Percentiles rank a stretch among this genome's conserved stretches.
Evolutionary conservation across 2,797 vertebrate species (phyloP).

Genomic region (Alosa sapidissima): DNA sequence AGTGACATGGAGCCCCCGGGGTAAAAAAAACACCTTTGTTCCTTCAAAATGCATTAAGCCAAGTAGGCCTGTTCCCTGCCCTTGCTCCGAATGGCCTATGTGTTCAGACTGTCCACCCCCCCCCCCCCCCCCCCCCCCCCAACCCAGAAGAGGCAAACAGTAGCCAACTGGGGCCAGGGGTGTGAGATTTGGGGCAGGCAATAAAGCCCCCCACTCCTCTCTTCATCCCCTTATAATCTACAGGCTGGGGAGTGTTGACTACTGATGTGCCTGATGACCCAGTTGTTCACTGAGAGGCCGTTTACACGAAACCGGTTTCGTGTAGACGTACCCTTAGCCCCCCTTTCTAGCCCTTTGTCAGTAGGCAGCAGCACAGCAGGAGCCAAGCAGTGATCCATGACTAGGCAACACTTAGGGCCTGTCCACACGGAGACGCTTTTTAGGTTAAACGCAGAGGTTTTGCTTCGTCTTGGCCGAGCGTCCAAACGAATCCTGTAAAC

Average conservation of each 20-base stretch:
- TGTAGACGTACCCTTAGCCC: too few species aligned
- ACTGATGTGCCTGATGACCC: slow-evolving; percentile 1
- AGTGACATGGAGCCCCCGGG: not conserved
- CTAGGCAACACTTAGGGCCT: too few species aligned
- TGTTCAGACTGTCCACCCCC: slow-evolving; percentile 26
- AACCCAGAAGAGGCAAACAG: slow-evolving; percentile 28
- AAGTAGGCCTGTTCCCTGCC: slow-evolving; percentile 29
- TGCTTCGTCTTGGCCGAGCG: too few species aligned
- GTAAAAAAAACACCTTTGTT: slow-evolving; percentile 26
- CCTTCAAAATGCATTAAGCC: slow-evolving; percentile 27
- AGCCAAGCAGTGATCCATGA: too few species aligned
- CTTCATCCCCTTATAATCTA: not conserved
- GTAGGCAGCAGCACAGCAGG: too few species aligned
- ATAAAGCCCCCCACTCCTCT: slow-evolving; percentile 12
- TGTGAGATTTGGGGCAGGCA: not conserved
- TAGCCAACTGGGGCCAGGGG: slow-evolving; percentile 22
- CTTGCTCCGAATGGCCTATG: slow-evolving; percentile 22
- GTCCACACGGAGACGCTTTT: too few species aligned
- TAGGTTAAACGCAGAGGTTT: too few species aligned
- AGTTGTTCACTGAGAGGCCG: not conserved
- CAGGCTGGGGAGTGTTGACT: not conserved
- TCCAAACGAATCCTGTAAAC: too few species aligned
- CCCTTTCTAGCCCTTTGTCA: too few species aligned
- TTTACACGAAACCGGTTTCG: too few species aligned
- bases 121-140: slow-evolving; percentile 21